Conservation (phyloP, 2,888 invertebrate genomes). For the Patella pellucida region DNA sequence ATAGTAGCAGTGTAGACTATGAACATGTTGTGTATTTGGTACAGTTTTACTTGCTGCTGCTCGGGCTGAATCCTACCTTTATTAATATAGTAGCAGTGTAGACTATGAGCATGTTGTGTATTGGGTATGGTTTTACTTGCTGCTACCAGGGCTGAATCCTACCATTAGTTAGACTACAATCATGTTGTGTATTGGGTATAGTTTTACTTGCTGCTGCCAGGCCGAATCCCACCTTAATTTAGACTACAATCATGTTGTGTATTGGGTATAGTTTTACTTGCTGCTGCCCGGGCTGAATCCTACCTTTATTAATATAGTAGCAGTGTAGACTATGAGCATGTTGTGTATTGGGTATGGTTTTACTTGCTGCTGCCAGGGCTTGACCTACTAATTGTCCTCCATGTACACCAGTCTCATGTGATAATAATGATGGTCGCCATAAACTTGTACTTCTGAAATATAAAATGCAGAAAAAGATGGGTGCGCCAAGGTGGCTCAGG, state of each 20-base stretch:
- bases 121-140: conserved; percentile 69
- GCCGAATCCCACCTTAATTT: conserved; percentile 63
- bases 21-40: conserved; percentile 62
- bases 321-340: conserved; percentile 71
- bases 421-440: conserved; percentile 48
- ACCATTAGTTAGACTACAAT: conserved; percentile 70
- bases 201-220: conserved; percentile 70
- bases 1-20: conserved; percentile 70
- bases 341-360: conserved; percentile 67
- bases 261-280: conserved; percentile 67
- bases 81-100: conserved; percentile 71
- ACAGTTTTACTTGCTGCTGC: conserved; percentile 71
- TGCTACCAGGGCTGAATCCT: conserved; percentile 63
- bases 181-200: conserved; percentile 62
- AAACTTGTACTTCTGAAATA: conserved; percentile 48
- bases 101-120: conserved; percentile 68
- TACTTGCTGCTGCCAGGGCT: conserved; percentile 69
- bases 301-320: conserved; percentile 70
- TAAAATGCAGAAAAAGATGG: not conserved
- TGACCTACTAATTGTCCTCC: conserved; percentile 72
- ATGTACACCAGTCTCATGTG: conserved; percentile 61
- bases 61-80: conserved; percentile 64
- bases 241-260: conserved; percentile 69
- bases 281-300: conserved; percentile 65
- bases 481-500: not conserved